A percentile compares a stretch with the other conserved stretches of the same genome.
phyloP scores from a whole-genome alignment of 1,140 invertebrate genomes.

The Lanistes nyassanus region DNA sequence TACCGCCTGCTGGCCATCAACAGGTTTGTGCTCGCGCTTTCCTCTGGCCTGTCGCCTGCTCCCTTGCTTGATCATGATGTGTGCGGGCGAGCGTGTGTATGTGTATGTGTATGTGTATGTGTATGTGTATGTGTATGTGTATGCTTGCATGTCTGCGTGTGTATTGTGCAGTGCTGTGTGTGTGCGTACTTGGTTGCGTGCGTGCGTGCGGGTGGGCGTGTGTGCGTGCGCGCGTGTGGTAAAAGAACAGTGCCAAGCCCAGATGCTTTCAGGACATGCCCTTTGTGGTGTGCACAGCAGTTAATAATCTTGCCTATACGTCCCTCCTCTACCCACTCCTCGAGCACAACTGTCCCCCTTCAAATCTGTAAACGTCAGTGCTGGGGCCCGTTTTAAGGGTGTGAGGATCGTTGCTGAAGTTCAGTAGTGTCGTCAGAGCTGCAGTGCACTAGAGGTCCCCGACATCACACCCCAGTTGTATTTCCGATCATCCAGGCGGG shows the following conservation, averaged over 20 bases:
- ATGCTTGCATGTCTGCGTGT: not conserved
- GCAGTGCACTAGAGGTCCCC: no score
- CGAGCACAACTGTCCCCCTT: no score
- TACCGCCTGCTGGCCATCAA: no score
- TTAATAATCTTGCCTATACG: not conserved
- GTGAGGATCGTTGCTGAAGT: not conserved
- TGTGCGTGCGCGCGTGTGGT: not conserved
- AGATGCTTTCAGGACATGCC: not conserved
- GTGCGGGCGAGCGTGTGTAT: not conserved
- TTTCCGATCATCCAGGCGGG: no score
- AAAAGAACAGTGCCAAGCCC: not conserved
- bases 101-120: not conserved
- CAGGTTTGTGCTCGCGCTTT: no score
- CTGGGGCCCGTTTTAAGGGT: no score
- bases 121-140: not conserved
- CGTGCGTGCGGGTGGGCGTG: not conserved
- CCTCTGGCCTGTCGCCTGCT: no score
- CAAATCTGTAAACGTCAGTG: no score
- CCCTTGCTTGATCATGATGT: no score
- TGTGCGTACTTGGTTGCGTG: not conserved
- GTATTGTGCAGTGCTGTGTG: constrained; percentile 2
- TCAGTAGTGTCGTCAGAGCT: no score
- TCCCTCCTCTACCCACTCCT: not conserved
- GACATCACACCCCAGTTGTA: no score
- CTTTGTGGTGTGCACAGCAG: not conserved